These are phyloP conservation scores for Syrista parreyssii DNA, from an alignment of 2,888 invertebrate species.

Conservation along the genomic window DNA sequence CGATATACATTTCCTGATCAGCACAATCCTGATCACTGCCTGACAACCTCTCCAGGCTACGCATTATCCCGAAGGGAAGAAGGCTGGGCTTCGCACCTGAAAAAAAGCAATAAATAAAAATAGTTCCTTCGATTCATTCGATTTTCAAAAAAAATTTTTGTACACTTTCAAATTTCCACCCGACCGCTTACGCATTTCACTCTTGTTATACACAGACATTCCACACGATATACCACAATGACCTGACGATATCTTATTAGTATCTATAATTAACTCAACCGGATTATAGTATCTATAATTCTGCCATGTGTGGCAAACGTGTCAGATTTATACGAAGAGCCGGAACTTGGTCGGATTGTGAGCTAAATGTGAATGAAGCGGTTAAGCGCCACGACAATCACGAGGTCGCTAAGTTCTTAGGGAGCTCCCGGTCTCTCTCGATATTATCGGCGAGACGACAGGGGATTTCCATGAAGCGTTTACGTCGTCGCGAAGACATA, in stretches of 20 bases:
- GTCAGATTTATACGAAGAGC: neutral
- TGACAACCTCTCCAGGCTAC: constrained; percentile 63
- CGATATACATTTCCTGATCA: constrained; percentile 66
- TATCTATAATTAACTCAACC: neutral
- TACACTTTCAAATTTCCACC: no score
- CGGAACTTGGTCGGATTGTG: neutral
- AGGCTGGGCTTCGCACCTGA: neutral
- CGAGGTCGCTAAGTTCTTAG: neutral
- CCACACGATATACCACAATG: neutral
- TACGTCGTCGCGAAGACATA: neutral
- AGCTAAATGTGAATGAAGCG: neutral
- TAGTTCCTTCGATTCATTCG: neutral
- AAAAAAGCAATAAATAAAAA: constrained; percentile 4
- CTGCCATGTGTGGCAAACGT: neutral
- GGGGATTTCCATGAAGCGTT: neutral
- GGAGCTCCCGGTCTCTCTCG: neutral
- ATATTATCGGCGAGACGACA: neutral
- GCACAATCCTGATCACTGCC: constrained; percentile 64
- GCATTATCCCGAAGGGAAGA: constrained; percentile 54
- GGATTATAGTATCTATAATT: no score
- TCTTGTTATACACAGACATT: neutral
- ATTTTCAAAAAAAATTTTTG: no score
- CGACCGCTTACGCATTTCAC: neutral
- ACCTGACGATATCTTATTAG: neutral
- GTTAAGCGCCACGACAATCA: neutral